These are phyloP conservation scores for Hydraecia micacea DNA, from an alignment of 2,888 invertebrate species.

Conservation along the genomic window DNA sequence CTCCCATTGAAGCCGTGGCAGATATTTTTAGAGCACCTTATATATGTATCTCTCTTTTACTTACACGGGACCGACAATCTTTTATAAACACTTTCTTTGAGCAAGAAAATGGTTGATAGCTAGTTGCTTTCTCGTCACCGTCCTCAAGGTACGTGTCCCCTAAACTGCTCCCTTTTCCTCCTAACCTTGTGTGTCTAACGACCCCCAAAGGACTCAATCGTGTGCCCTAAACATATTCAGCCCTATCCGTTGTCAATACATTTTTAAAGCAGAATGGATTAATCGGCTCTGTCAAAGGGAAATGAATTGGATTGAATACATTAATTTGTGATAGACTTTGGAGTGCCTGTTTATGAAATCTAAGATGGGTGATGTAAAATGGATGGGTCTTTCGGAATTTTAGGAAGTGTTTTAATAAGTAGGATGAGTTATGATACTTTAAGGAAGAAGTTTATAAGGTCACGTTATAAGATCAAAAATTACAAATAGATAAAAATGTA, in stretches of 20 bases:
- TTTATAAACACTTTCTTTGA: neutral
- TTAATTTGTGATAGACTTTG: conserved; percentile 46
- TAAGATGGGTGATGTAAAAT: conserved; percentile 12
- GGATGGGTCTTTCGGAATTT: neutral
- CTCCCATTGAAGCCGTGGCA: too few relatives aligned
- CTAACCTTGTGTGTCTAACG: neutral
- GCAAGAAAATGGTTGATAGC: neutral
- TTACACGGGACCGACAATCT: too few relatives aligned
- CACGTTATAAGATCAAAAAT: neutral
- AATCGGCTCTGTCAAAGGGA: conserved; percentile 24
- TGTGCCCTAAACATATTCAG: conserved; percentile 23
- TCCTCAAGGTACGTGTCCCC: neutral
- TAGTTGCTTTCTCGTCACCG: neutral
- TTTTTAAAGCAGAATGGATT: conserved; percentile 34
- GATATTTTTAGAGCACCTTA: too few relatives aligned
- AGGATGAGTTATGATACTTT: neutral
- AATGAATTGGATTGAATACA: conserved; percentile 61
- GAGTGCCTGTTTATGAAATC: conserved; percentile 43
- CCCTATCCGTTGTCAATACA: conserved; percentile 29
- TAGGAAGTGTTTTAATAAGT: neutral
- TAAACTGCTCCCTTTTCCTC: neutral
- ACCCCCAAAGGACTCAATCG: conserved; percentile 1
- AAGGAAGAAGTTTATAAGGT: neutral
- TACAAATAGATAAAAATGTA: neutral
- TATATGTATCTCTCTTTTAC: too few relatives aligned